Evolutionary conservation across 2,888 invertebrate species (phyloP).

Genomic region (Nomada ferruginata): DNA sequence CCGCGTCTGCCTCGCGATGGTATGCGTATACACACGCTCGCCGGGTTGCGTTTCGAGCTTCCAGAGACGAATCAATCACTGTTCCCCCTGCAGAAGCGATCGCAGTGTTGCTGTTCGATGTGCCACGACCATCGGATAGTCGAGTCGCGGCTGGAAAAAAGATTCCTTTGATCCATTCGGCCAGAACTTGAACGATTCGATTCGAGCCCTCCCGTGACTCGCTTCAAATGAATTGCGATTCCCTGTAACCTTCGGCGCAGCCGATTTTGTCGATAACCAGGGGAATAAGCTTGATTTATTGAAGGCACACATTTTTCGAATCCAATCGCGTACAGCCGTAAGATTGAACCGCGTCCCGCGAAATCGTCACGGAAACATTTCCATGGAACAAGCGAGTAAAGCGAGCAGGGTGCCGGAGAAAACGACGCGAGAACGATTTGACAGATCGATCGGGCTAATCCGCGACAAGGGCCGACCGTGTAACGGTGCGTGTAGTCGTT

Average conservation of each 20-base stretch:
- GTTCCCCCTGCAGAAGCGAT: slow-evolving; percentile 63
- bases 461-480: slow-evolving; percentile 55
- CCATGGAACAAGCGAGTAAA: slow-evolving; percentile 20
- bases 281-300: not conserved
- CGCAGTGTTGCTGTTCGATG: slow-evolving; percentile 65
- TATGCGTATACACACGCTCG: slow-evolving; percentile 62
- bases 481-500: slow-evolving; percentile 48
- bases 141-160: slow-evolving; percentile 47
- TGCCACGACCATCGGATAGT: slow-evolving; percentile 57
- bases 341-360: not conserved
- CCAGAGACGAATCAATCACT: slow-evolving; percentile 74
- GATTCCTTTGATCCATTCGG: slow-evolving; percentile 61
- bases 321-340: not conserved
- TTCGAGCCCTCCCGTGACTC: slow-evolving; percentile 8
- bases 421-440: slow-evolving; percentile 37
- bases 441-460: slow-evolving; percentile 56
- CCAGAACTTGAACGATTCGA: slow-evolving; percentile 42
- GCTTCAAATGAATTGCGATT: not conserved
- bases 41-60: slow-evolving; percentile 64
- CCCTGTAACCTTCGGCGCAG: not conserved
- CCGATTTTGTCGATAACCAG: not conserved
- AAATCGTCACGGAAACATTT: slow-evolving; percentile 10
- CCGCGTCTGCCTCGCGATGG: slow-evolving; percentile 61
- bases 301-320: not conserved
- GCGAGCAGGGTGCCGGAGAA: not conserved